Base-by-base conservation (phyloP, 2,797 vertebrate genomes). In the Antrozous pallidus region DNA sequence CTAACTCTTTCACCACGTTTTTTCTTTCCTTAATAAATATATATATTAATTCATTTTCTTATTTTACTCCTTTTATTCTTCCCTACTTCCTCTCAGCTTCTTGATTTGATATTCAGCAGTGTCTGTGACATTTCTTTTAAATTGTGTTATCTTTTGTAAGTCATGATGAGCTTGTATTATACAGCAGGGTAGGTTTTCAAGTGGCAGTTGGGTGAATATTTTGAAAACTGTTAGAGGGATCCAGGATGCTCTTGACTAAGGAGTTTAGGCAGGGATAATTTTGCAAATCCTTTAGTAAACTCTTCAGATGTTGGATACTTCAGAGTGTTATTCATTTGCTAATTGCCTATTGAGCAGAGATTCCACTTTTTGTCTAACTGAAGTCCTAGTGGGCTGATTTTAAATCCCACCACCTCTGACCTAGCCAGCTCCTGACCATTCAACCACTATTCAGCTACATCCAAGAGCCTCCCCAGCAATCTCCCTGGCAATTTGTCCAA, bases 371-470 rank as follows among this genome's bases (percentile, higher is more conserved):
- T 22, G 2, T 70, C 54, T 71, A 79, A 42, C 8, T 74, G n/a
- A 91, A 91, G 13, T 82, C 63, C 36, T 58, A 40, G 6, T 58
- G 51, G 22, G 4, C 13, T 77, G 38, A 67, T 70, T 83, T 91
- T 89, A 69, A 63, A 92, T 31, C 56, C 56, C 94, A 18, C 84
- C 31, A 20, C 54, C 90, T 61, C 75, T 95, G 49, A 89, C 58
- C 38, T 69, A 92, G 65, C 38, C 88, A 78, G 65, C 28, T 75
- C 40, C 96, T 26, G 88, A 94, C 40, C 93, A 89, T 61, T 56
- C 94, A 47, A 80, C 95, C 54, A 67, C 88, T 86, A 5, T 92
- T 95, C 90, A 94, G 10, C 83, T 96, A 10, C 89, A 54, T 84
- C 80, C 93, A 61, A 58, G 54, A 90, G 0, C 74, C 51, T 92